These are phyloP conservation scores for Zenarchopterus dispar DNA, from an alignment of 2,797 vertebrate species.

Conservation along the genomic window DNA sequence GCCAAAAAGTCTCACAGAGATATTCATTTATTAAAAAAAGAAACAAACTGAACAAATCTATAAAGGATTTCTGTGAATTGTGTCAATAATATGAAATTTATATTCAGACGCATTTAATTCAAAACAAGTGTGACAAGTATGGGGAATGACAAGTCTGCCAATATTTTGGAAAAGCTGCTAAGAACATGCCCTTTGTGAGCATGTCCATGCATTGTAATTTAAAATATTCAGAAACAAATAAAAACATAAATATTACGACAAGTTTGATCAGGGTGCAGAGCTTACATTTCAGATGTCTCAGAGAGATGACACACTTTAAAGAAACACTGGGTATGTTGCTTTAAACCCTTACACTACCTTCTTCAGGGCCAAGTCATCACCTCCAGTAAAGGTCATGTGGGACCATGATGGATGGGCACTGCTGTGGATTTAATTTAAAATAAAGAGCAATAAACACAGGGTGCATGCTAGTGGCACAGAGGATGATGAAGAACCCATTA, in stretches of 20 bases:
- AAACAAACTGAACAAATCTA: too few species aligned
- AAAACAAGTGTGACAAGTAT: too few species aligned
- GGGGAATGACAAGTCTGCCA: too few species aligned
- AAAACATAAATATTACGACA: not conserved
- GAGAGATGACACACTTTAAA: slow-evolving; percentile 8
- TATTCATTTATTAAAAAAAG: too few species aligned
- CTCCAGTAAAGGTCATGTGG: slow-evolving; percentile 81
- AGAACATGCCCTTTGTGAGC: too few species aligned
- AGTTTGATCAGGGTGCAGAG: not conserved
- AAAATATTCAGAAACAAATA: not conserved
- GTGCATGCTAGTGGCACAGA: slow-evolving; percentile 59
- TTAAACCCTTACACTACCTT: slow-evolving; percentile 48
- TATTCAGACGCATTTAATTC: too few species aligned
- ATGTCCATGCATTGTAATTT: too few species aligned
- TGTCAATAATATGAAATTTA: too few species aligned
- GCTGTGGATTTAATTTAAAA: slow-evolving; percentile 83
- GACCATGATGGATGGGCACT: slow-evolving; percentile 81
- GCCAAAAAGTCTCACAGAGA: too few species aligned
- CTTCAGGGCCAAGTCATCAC: slow-evolving; percentile 76
- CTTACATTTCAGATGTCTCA: slow-evolving; percentile 13
- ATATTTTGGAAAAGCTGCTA: too few species aligned
- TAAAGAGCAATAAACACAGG: slow-evolving; percentile 81
- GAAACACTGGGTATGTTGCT: slow-evolving; percentile 33
- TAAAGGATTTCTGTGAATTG: too few species aligned
- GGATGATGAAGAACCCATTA: slow-evolving; percentile 84